These are phyloP conservation scores for Clarias laeviceps DNA, from an alignment of 2,797 vertebrate genomes.

Conservation along the genomic window DNA sequence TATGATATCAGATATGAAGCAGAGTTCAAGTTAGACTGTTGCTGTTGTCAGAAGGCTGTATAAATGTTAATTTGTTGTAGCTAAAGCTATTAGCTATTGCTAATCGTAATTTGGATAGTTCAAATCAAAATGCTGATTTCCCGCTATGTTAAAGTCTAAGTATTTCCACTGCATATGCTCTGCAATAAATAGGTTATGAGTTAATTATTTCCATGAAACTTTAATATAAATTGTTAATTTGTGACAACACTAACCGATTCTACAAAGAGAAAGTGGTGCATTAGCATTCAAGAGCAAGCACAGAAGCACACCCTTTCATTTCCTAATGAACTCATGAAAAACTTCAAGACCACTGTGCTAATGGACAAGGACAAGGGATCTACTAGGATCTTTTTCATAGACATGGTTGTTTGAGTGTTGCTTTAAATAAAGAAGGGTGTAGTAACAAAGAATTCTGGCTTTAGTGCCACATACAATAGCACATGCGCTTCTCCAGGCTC, in stretches of 20 bases:
- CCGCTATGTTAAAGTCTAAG: constrained; percentile 67
- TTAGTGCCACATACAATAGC: constrained; percentile 19
- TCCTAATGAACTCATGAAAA: constrained; percentile 28
- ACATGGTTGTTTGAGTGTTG: constrained; percentile 26
- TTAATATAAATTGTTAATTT: constrained; percentile 61
- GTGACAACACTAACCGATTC: constrained; percentile 60
- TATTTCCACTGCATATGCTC: constrained; percentile 59
- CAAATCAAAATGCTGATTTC: constrained; percentile 62
- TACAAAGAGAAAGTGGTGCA: constrained; percentile 33
- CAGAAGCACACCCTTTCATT: constrained; percentile 24
- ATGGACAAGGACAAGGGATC: not conserved
- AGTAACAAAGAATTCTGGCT: constrained; percentile 22
- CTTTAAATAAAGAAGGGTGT: constrained; percentile 38
- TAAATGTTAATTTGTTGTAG: not conserved
- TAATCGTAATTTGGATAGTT: constrained; percentile 57
- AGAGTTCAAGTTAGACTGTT: not conserved
- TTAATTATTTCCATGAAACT: constrained; percentile 59
- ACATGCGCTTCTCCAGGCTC: constrained; percentile 39
- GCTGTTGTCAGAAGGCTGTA: not conserved
- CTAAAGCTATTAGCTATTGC: constrained; percentile 56
- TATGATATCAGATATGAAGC: not conserved
- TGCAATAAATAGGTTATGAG: not conserved
- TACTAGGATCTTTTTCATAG: not conserved
- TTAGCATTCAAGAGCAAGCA: constrained; percentile 53
- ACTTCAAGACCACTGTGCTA: not conserved